Evolutionary conservation across 1,140 invertebrate genomes (phyloP).

Genomic region (Pristionchus pacificus): DNA sequence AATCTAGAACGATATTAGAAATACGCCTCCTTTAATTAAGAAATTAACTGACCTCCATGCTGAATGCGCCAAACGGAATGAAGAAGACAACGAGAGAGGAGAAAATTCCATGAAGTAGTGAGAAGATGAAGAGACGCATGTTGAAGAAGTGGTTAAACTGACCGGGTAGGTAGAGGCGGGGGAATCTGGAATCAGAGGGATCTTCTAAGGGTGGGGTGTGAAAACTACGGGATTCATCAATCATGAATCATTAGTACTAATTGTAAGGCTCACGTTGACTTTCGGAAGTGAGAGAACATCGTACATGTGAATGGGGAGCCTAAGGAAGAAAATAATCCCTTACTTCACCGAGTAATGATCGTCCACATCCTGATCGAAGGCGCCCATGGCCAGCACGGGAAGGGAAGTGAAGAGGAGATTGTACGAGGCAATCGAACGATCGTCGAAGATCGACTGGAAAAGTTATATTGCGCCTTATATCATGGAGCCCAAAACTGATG

Average conservation of each 20-base stretch:
- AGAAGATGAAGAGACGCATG: conserved; percentile 67
- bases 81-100: conserved; percentile 92
- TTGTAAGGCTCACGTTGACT: no score
- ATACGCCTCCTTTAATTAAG: no score
- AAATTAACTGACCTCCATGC: conserved; percentile 22
- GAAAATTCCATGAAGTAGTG: conserved; percentile 62
- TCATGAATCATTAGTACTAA: no score
- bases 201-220: no score
- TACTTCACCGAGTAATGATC: conserved; percentile 47
- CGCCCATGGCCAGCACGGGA: conserved; percentile 84
- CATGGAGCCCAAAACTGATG: no score
- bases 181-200: conserved; percentile 67
- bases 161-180: conserved; percentile 90
- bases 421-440: conserved; percentile 94
- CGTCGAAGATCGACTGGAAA: conserved; percentile 90
- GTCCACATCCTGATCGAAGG: conserved; percentile 78
- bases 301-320: no score
- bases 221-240: no score
- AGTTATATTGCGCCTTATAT: no score
- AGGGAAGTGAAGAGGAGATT: conserved; percentile 96
- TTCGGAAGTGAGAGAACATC: no score
- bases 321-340: no score
- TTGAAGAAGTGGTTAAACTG: conserved; percentile 90
- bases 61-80: conserved; percentile 78
- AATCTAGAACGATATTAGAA: no score